Evolutionary conservation across 2,888 invertebrate species (phyloP).

Genomic region (Lapara coniferarum): DNA sequence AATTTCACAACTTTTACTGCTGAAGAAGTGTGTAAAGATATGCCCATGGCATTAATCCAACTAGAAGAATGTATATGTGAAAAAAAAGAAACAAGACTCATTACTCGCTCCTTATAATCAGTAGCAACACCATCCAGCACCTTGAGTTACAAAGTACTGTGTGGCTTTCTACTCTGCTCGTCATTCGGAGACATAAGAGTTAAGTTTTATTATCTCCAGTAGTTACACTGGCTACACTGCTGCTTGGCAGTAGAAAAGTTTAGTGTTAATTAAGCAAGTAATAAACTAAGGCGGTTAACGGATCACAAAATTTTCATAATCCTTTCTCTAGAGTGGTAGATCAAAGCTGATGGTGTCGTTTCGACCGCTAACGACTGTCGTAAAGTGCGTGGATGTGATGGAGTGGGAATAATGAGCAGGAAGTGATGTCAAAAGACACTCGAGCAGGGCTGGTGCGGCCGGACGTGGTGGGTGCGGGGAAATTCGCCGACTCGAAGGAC

Average conservation of each 20-base stretch:
- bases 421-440: constrained; percentile 59
- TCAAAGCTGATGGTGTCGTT: constrained; percentile 54
- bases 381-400: constrained; percentile 57
- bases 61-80: too few relatives aligned
- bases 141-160: too few relatives aligned
- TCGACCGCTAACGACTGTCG: constrained; percentile 51
- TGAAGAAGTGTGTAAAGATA: too few relatives aligned
- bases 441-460: constrained; percentile 54
- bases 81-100: too few relatives aligned
- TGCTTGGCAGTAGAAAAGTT: neutral
- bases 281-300: constrained; percentile 12
- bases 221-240: too few relatives aligned
- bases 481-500: constrained; percentile 61
- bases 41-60: too few relatives aligned
- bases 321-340: constrained; percentile 45
- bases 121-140: too few relatives aligned
- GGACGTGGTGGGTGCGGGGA: constrained; percentile 58
- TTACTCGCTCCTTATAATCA: neutral
- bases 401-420: constrained; percentile 59
- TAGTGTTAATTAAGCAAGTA: constrained; percentile 22
- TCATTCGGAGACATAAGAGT: too few relatives aligned
- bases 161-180: too few relatives aligned
- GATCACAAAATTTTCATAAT: constrained; percentile 35
- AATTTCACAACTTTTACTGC: too few relatives aligned
- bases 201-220: too few relatives aligned